phyloP scores from a whole-genome alignment of 2,888 invertebrate genomes.

The Limnephilus auricula region DNA sequence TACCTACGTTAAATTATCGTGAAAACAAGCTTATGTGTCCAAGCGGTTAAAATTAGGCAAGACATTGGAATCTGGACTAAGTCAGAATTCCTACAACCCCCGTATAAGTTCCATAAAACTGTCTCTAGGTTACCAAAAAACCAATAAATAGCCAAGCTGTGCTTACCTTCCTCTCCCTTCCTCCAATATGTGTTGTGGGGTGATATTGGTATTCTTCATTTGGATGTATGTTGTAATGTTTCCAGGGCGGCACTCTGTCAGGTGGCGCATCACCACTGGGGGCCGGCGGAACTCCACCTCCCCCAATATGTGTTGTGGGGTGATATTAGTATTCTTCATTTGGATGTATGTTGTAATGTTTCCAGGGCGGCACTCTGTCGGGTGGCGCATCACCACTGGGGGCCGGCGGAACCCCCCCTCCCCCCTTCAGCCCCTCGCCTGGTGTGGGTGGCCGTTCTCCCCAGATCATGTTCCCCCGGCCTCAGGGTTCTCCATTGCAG shows the following conservation, averaged over 20 bases:
- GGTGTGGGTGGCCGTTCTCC: conserved; percentile 61
- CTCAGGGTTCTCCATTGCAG: conserved; percentile 63
- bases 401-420: conserved; percentile 60
- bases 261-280: conserved; percentile 63
- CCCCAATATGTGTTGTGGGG: conserved; percentile 43
- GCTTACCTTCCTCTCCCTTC: too few relatives aligned
- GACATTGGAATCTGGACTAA: too few relatives aligned
- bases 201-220: too few relatives aligned
- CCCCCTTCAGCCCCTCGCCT: conserved; percentile 58
- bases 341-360: not conserved
- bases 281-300: conserved; percentile 60
- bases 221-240: not conserved
- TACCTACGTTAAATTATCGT: too few relatives aligned
- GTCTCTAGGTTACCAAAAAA: not conserved
- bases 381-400: conserved; percentile 63
- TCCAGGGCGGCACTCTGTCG: conserved; percentile 60
- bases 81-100: too few relatives aligned
- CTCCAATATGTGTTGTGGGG: too few relatives aligned
- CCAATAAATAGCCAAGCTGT: too few relatives aligned
- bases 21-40: too few relatives aligned
- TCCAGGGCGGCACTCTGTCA: conserved; percentile 60
- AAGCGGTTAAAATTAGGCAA: too few relatives aligned
- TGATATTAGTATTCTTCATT: too few relatives aligned
- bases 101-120: not conserved
- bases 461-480: conserved; percentile 65